Conservation (phyloP, 1,140 invertebrate genomes). For the roundworm (Caenorhabditis elegans) region DNA sequence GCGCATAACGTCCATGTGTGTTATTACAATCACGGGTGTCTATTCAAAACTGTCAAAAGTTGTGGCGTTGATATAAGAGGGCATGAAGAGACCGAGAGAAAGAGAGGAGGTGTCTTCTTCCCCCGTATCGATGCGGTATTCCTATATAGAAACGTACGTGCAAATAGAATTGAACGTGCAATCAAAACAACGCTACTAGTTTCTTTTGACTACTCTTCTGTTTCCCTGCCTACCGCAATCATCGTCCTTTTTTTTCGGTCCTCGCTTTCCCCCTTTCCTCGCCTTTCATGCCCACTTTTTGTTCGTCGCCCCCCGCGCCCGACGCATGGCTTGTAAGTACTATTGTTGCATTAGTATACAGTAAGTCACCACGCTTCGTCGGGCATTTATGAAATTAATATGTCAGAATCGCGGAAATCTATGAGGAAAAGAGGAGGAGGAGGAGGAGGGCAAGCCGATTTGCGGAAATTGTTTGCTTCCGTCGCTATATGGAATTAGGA, state of each 20-base stretch:
- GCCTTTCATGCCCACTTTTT: constrained; percentile 12
- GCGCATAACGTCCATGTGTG: constrained; percentile 6
- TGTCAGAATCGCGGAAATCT: not conserved
- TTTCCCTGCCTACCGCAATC: not conserved
- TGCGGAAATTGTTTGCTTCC: not conserved
- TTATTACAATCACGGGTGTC: constrained; percentile 10
- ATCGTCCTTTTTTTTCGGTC: not conserved
- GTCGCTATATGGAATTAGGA: not conserved
- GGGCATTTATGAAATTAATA: constrained; percentile 26
- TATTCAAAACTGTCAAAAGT: constrained; percentile 9
- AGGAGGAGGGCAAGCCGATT: not conserved
- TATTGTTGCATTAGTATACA: constrained; percentile 28
- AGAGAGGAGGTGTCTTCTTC: not conserved
- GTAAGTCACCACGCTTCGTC: constrained; percentile 25
- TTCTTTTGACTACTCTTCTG: not conserved
- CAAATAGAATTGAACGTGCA: constrained; percentile 5
- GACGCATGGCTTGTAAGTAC: not conserved
- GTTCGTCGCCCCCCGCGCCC: not conserved
- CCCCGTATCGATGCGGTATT: constrained; percentile 1
- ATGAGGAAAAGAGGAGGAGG: not conserved
- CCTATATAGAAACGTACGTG: not conserved
- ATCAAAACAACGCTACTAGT: constrained; percentile 16
- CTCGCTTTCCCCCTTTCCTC: not conserved
- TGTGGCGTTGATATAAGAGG: no score
- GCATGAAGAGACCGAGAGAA: not conserved